Evolutionary conservation across 2,797 vertebrate genomes (phyloP), one percentile per base, ranked within the genome.

Genomic region (Crax fasciolata): DNA sequence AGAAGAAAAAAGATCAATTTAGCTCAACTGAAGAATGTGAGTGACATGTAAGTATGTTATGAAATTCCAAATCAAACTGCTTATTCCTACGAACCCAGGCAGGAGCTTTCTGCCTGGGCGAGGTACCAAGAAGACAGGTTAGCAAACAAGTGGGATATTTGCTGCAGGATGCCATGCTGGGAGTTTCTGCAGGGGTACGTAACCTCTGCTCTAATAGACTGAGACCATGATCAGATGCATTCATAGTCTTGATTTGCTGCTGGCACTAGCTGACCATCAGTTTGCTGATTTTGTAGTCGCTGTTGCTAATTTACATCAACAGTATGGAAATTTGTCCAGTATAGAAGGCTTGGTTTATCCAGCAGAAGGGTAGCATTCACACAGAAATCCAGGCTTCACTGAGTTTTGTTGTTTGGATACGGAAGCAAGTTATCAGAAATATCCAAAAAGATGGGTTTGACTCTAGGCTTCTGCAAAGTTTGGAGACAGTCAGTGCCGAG

Each of bases 1-100:
- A 98, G 96, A 95, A 90, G 94, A 91, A 95, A 96, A 96, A 94
- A 93, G 95, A 96, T 97, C 94, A 96, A 96, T 97, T 96, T 97
- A 94, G 63, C 91, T 96, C 86, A 96, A 93, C 72, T 90, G 91
- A 95, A 96, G 87, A 96, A 98, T 97, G 97, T 96, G 95, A 97
- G 84, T 5, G 27, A 97, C 67, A 94, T 92, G 38, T 95, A 97
- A 97, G 91, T 94, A 90, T 63, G 76, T 94, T 97, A 97, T 96
- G 96, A 97, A 97, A 97, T 96, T 96, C 96, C 86, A 94, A 97
- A 96, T 94, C 78, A 93, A 94, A 90, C 87, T 83, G 61, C 95
- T 97, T 96, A 96, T 95, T 85, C 87, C 92, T 82, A 95, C 95
- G 95, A 93, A 96, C 58, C 81, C 80, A 88, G 62, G 58, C 11